These are phyloP conservation scores for Doryteuthis pealeii DNA, from an alignment of 1,140 invertebrate species.

Conservation along the genomic window DNA sequence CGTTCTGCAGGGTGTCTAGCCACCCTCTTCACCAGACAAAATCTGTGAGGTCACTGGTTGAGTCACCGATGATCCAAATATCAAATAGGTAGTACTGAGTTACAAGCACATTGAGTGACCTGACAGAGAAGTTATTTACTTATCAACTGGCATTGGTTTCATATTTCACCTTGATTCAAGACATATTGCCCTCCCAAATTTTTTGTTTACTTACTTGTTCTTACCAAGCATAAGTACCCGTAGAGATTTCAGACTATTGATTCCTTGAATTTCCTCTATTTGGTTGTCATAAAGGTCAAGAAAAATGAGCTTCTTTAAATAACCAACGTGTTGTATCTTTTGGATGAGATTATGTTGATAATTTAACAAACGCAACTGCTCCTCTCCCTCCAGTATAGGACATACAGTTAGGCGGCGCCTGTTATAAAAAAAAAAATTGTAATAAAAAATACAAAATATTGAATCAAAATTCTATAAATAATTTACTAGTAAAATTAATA, in stretches of 20 bases:
- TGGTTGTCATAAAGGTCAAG: slow-evolving; percentile 93
- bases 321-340: slow-evolving; percentile 68
- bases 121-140: too few relatives aligned
- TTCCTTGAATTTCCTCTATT: slow-evolving; percentile 78
- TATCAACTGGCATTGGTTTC: too few relatives aligned
- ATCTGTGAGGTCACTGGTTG: too few relatives aligned
- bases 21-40: too few relatives aligned
- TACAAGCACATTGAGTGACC: too few relatives aligned
- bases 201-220: slow-evolving; percentile 68
- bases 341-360: slow-evolving; percentile 88
- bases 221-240: slow-evolving; percentile 86
- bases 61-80: too few relatives aligned
- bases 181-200: too few relatives aligned
- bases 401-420: slow-evolving; percentile 57
- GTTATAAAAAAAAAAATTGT: slow-evolving; percentile 16
- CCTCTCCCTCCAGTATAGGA: slow-evolving; percentile 78
- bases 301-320: slow-evolving; percentile 79
- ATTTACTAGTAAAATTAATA: background rate
- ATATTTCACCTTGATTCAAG: too few relatives aligned
- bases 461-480: background rate
- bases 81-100: too few relatives aligned
- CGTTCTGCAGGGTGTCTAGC: too few relatives aligned
- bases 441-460: slow-evolving; percentile 1
- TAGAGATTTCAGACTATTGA: slow-evolving; percentile 75
- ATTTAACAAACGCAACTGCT: slow-evolving; percentile 78